Base-by-base conservation (phyloP, 1,140 invertebrate species). In the Lepidurus couesii region DNA sequence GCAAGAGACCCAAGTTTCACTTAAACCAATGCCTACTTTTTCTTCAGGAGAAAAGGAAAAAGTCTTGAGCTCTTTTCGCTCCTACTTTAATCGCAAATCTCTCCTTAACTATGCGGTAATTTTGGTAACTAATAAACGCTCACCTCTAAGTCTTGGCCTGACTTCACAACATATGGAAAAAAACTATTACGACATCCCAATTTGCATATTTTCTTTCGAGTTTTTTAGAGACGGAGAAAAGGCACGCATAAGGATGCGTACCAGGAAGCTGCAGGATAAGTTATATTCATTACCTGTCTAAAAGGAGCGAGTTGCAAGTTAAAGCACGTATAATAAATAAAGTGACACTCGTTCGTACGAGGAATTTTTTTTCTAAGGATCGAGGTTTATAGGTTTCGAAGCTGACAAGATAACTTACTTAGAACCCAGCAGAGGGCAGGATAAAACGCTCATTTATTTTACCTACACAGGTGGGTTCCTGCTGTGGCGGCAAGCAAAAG, bases 401-500 rank as follows among this genome's bases (percentile, higher is more conserved):
- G 7, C 53, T 7, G 16, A 16, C 16, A 47, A 65, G 53, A 7
- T 21, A 65, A n/a, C 9, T 65, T 65, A 65, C 16, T 21, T n/a
- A 13, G 21, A 4, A 9, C n/a, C 53, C 53, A 21, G n/a, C 16
- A 65, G 53, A 65, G 53, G 53, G 53, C 53, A 65, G 53, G 21
- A 16, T 7, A 65, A 16, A 65, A 21, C 47, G 8, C 16, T 65
- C n/a, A 7, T 65, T 65, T 65, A 65, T 4, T 65, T 21, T 65
- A 65, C 16, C 8, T 65, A 21, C 1, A 65, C n/a, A 65, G 53
- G 53, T 16, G 21, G 53, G 53, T n/a, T n/a, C 53, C 53, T 16
- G 53, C 53, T 65, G 53, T 65, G 53, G 53, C 53, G 53, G 53
- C 53, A 65, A 65, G 53, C 21, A 16, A 65, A 65, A 16, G 53